Conservation (phyloP, 2,888 invertebrate genomes). For the Ochropacha duplaris region DNA sequence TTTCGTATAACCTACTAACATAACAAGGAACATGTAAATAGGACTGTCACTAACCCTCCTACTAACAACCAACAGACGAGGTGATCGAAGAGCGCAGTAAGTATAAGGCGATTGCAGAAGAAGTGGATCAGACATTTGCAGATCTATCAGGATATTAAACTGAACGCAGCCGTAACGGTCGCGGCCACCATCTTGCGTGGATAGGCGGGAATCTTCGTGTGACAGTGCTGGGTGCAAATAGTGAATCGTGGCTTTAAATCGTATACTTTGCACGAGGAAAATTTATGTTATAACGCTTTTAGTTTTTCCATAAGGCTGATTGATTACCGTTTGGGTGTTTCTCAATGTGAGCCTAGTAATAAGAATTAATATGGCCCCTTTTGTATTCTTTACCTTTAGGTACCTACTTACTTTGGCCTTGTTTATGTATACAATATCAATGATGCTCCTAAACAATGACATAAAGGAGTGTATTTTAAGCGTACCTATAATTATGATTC, state of each 20-base stretch:
- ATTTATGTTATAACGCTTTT: background rate
- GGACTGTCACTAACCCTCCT: conserved; percentile 25
- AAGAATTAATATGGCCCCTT: background rate
- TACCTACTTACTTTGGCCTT: background rate
- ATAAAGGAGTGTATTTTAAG: background rate
- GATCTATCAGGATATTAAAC: conserved; percentile 95
- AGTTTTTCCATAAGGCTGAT: background rate
- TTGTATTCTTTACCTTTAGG: background rate
- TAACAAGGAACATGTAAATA: background rate
- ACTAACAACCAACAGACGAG: conserved; percentile 87
- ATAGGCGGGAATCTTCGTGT: conserved; percentile 36
- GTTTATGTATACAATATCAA: background rate
- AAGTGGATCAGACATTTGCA: conserved; percentile 98
- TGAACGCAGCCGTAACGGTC: conserved; percentile 24
- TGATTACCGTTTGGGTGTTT: background rate
- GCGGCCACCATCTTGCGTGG: conserved; percentile 43
- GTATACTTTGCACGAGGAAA: background rate
- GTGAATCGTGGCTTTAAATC: background rate
- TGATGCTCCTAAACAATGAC: background rate
- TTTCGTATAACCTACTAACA: background rate
- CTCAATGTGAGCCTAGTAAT: background rate
- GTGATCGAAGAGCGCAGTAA: conserved; percentile 96
- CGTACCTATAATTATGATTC: background rate
- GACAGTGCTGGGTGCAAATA: conserved; percentile 3
- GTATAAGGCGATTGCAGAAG: conserved; percentile 98